Percentiles rank a stretch among this genome's conserved stretches.
phyloP scores from a whole-genome alignment of 2,888 invertebrate genomes.

The Therioaphis trifolii region DNA sequence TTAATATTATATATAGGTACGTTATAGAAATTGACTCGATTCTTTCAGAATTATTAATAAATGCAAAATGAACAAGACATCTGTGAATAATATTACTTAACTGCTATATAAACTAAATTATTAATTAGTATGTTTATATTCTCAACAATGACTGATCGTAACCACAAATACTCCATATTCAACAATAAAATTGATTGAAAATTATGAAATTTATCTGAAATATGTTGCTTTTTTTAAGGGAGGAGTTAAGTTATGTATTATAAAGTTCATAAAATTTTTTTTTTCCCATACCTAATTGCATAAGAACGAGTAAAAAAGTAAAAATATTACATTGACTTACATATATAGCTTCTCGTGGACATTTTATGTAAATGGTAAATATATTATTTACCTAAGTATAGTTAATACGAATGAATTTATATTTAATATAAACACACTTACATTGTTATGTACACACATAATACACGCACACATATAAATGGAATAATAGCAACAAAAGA shows the following conservation, averaged over 20 bases:
- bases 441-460: conserved; percentile 60
- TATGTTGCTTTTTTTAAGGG: conserved; percentile 7
- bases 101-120: background rate
- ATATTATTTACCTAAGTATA: conserved; percentile 49
- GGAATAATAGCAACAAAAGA: conserved; percentile 61
- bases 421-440: conserved; percentile 58
- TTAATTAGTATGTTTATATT: conserved; percentile 12
- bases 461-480: conserved; percentile 62
- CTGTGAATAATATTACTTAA: conserved; percentile 15
- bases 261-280: conserved; percentile 37
- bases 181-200: conserved; percentile 19
- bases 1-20: conserved; percentile 46
- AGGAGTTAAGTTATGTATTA: conserved; percentile 24
- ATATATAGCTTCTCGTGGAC: conserved; percentile 42
- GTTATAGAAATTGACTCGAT: conserved; percentile 53
- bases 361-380: conserved; percentile 45
- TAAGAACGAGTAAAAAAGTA: conserved; percentile 57
- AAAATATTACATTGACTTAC: conserved; percentile 58
- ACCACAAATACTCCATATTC: conserved; percentile 31
- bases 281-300: conserved; percentile 25
- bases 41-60: conserved; percentile 49
- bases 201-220: conserved; percentile 8
- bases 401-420: conserved; percentile 43
- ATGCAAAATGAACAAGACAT: conserved; percentile 50
- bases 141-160: conserved; percentile 10